Evolutionary conservation across 2,113 vertebrate species (phyloP), one percentile per base, ranked within the genome.

Genomic region (Orthonyx spaldingii): DNA sequence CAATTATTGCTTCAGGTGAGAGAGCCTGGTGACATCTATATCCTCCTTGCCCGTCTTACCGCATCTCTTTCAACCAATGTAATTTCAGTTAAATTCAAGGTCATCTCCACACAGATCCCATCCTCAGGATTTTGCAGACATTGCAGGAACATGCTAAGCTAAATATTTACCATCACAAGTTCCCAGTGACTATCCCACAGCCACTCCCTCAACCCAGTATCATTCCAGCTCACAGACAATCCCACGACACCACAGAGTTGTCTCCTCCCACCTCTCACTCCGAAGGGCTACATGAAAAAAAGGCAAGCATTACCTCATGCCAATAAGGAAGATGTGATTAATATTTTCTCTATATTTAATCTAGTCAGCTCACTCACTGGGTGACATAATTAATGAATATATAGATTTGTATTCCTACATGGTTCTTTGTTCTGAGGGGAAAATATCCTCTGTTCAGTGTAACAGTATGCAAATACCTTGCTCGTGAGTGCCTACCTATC

Each of bases 141-240:
- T 33, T 75, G 89, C 90, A 87, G 50, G 66, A 75, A n/a, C 11
- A 6, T 70, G 56, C 47, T 82, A 70, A 65, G 56, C 33, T 91
- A 95, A 95, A 93, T 94, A 93, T 92, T 96, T 96, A 94, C 76
- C 35, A 33, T 70, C 59, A 15, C 44, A 89, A 5, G 23, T 64
- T 89, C 65, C 77, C 80, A 78, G 64, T 24, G 55, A 71, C 81
- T 89, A 47, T 76, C 33, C 49, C 71, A 86, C 69, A 89, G 32
- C 87, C 84, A 79, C 81, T 89, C 90, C 74, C 69, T 84, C 42
- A 57, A 18, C 16, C 39, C 56, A 56, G 69, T 63, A 93, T 87
- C 4, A 0, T 27, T 91, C 27, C 57, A 90, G 78, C 47, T 88
- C 1, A 0, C 64, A 81, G 52, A 46, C 0, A 0, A 76, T 83